Evolutionary conservation across 2,888 invertebrate species (phyloP).

Genomic region (Eristalinus aeneus): DNA sequence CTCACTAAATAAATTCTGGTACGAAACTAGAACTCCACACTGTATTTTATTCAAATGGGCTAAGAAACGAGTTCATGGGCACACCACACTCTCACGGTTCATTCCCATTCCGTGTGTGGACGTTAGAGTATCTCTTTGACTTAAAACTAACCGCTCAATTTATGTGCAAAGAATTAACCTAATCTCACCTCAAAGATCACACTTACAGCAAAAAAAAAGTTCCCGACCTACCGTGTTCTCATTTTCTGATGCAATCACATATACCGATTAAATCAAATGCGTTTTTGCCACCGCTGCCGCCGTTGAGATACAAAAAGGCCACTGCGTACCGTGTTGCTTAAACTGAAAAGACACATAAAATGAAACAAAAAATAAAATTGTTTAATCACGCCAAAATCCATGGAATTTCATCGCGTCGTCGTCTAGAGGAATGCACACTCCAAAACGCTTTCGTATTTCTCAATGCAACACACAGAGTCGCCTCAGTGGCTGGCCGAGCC

Average conservation of each 20-base stretch:
- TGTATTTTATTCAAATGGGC: slow-evolving; percentile 37
- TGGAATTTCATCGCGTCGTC: slow-evolving; percentile 38
- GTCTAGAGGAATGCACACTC: slow-evolving; percentile 46
- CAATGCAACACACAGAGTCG: slow-evolving; percentile 47
- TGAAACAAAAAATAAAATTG: slow-evolving; percentile 11
- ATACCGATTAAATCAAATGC: slow-evolving; percentile 48
- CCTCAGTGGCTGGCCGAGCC: slow-evolving; percentile 50
- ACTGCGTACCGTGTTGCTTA: slow-evolving; percentile 3
- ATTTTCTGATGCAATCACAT: slow-evolving; percentile 56
- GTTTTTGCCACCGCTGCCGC: background rate
- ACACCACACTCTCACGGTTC: slow-evolving; percentile 61
- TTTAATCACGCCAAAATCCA: slow-evolving; percentile 31
- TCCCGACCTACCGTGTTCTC: slow-evolving; percentile 34
- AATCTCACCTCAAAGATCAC: slow-evolving; percentile 26
- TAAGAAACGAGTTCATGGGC: slow-evolving; percentile 68
- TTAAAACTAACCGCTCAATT: background rate
- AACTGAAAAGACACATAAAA: background rate
- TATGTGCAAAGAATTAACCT: background rate
- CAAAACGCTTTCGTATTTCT: slow-evolving; percentile 39
- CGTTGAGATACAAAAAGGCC: slow-evolving; percentile 1
- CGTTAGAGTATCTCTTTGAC: slow-evolving; percentile 1
- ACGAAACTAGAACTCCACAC: slow-evolving; percentile 17
- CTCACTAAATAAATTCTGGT: background rate
- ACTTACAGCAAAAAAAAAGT: slow-evolving; percentile 10
- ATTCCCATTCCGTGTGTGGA: slow-evolving; percentile 26